A percentile compares a stretch with the other conserved stretches of the same genome.
Conservation (phyloP, 2,888 invertebrate species). For the Ctena decussata region DNA sequence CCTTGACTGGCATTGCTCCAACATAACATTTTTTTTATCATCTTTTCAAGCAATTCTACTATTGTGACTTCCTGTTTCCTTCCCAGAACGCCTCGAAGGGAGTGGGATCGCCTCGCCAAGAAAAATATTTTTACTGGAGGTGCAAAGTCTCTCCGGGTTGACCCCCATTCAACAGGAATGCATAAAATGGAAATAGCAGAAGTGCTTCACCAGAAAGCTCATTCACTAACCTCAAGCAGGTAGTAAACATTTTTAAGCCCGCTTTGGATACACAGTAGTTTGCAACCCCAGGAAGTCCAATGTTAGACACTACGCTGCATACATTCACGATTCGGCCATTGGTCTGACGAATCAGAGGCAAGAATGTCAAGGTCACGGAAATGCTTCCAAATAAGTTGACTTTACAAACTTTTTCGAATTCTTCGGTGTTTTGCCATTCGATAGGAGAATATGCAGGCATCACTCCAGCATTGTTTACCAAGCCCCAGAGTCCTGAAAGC, state of each 20-base stretch:
- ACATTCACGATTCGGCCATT: constrained; percentile 80
- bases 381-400: constrained; percentile 86
- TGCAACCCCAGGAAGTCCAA: constrained; percentile 58
- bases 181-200: no score
- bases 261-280: constrained; percentile 80
- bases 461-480: constrained; percentile 83
- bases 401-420: constrained; percentile 76
- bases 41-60: no score
- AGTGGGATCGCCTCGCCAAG: no score
- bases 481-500: constrained; percentile 79
- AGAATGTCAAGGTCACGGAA: constrained; percentile 72
- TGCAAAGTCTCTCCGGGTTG: no score
- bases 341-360: constrained; percentile 75
- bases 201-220: no score
- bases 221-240: constrained; percentile 75
- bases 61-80: no score
- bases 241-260: constrained; percentile 79
- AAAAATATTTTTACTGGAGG: no score
- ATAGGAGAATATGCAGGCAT: constrained; percentile 75
- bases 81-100: no score
- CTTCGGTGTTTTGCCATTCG: constrained; percentile 83
- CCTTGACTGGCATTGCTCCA: no score
- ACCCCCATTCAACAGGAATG: no score
- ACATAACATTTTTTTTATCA: no score
- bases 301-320: constrained; percentile 73